A percentile compares a stretch with the other conserved stretches of the same genome.
phyloP scores from a whole-genome alignment of 2,797 vertebrate species.

The Sebastes diploproa region DNA sequence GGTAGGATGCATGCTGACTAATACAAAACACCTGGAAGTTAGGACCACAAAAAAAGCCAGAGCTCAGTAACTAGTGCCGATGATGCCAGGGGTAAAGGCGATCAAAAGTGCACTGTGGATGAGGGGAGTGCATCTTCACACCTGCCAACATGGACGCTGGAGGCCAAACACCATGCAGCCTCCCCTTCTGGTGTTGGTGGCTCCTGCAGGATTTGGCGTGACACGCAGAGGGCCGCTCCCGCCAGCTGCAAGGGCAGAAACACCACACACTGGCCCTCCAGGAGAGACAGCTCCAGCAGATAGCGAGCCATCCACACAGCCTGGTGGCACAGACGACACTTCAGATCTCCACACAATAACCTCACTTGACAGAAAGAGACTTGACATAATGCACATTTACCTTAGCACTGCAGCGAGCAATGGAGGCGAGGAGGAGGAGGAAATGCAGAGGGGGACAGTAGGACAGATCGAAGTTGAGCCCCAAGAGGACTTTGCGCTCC shows the following conservation, averaged over 20 bases:
- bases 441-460: slow-evolving; percentile 84
- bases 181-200: slow-evolving; percentile 69
- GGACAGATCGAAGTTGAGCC: slow-evolving; percentile 84
- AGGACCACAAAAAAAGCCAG: not conserved
- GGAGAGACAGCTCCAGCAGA: slow-evolving; percentile 87
- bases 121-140: slow-evolving; percentile 16
- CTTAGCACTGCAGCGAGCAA: slow-evolving; percentile 79
- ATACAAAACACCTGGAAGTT: not conserved
- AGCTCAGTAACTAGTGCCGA: not conserved
- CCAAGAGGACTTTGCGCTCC: slow-evolving; percentile 85
- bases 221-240: slow-evolving; percentile 84
- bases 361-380: not conserved
- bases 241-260: slow-evolving; percentile 85
- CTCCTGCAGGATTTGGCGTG: slow-evolving; percentile 79
- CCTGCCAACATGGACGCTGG: slow-evolving; percentile 77
- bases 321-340: slow-evolving; percentile 56
- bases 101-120: not conserved
- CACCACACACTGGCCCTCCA: slow-evolving; percentile 82
- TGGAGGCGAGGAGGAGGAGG: slow-evolving; percentile 80
- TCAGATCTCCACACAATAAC: not conserved
- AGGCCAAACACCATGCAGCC: slow-evolving; percentile 78
- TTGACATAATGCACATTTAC: slow-evolving; percentile 50
- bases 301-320: slow-evolving; percentile 85
- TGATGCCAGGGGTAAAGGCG: not conserved
- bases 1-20: not conserved